Percentiles rank a stretch among this genome's conserved stretches.
Evolutionary conservation across 2,113 vertebrate genomes (phyloP).

Genomic region (Leuciscus idus): DNA sequence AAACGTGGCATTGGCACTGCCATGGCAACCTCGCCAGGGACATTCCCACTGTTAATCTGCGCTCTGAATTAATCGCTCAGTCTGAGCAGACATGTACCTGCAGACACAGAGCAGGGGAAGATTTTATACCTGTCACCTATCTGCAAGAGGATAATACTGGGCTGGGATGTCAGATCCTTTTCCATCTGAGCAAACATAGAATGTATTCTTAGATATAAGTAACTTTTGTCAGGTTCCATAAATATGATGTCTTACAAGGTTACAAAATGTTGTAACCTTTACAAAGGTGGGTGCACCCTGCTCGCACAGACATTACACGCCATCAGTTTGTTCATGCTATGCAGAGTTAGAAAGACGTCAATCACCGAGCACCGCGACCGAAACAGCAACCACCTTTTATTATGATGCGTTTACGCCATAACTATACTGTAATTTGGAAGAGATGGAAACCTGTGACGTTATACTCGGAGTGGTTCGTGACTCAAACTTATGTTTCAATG

Average conservation of each 20-base stretch:
- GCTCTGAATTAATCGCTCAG: conserved; percentile 34
- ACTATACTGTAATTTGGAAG: too few relatives aligned
- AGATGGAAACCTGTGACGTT: too few relatives aligned
- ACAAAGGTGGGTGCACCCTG: too few relatives aligned
- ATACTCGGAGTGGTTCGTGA: too few relatives aligned
- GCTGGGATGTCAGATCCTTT: not conserved
- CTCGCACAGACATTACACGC: too few relatives aligned
- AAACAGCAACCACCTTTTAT: too few relatives aligned
- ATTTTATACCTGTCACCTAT: conserved; percentile 2
- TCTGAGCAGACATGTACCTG: conserved; percentile 27
- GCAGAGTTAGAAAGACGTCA: too few relatives aligned
- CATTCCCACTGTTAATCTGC: conserved; percentile 30
- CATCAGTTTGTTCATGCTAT: too few relatives aligned
- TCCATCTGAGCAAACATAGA: not conserved
- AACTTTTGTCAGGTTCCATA: not conserved
- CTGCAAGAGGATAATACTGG: not conserved
- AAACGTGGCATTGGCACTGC: conserved; percentile 47
- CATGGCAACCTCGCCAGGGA: conserved; percentile 52
- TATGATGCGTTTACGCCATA: too few relatives aligned
- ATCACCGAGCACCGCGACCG: too few relatives aligned
- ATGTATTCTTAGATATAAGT: not conserved
- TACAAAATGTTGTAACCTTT: too few relatives aligned
- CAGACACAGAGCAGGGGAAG: conserved; percentile 11
- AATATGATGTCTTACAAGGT: not conserved
- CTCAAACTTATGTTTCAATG: too few relatives aligned